Conservation (phyloP, 1,140 invertebrate genomes). For the Protaetia brevitarsis region DNA sequence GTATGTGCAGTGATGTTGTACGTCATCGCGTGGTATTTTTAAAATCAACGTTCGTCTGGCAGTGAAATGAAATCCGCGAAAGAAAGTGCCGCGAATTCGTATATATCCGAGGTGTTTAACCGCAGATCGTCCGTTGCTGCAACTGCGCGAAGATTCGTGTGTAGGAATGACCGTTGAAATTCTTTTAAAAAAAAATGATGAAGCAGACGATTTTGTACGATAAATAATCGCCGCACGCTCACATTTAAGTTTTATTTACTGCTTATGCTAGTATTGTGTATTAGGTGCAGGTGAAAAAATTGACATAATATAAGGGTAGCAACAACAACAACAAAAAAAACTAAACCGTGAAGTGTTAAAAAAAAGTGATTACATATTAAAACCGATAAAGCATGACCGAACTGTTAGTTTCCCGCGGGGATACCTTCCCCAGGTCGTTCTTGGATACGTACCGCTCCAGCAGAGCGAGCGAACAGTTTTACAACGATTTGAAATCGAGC, state of each 20-base stretch:
- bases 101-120: background rate
- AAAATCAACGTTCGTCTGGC: background rate
- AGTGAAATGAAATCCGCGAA: background rate
- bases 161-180: too few relatives aligned
- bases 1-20: too few relatives aligned
- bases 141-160: background rate
- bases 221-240: too few relatives aligned
- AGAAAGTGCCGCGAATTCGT: background rate
- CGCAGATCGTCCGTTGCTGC: background rate
- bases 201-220: too few relatives aligned
- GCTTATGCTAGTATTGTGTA: too few relatives aligned
- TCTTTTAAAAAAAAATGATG: too few relatives aligned
- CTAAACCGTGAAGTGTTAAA: background rate
- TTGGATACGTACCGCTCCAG: slow-evolving; percentile 43
- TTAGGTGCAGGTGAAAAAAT: too few relatives aligned
- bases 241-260: too few relatives aligned
- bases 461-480: slow-evolving; percentile 41
- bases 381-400: slow-evolving; percentile 40
- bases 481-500: slow-evolving; percentile 44
- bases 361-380: background rate
- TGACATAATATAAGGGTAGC: too few relatives aligned
- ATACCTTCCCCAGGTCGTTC: slow-evolving; percentile 46
- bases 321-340: background rate
- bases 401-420: slow-evolving; percentile 44
- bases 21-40: background rate